Evolutionary conservation across 2,113 vertebrate genomes (phyloP), one percentile per base, ranked within the genome.

Genomic region (Protomyctophum bolini): DNA sequence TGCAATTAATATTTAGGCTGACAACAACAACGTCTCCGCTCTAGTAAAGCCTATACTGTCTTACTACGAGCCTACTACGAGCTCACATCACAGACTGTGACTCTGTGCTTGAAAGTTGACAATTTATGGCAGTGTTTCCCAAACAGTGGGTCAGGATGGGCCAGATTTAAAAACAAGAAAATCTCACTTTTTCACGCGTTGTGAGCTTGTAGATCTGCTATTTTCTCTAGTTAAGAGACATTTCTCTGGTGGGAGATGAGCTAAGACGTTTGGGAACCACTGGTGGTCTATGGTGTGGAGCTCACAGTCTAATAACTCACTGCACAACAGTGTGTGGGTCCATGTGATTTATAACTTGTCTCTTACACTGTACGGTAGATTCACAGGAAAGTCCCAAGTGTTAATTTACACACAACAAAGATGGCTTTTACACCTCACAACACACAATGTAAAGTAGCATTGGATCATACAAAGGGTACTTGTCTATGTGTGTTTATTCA

Each of bases 291-390:
- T 41, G 3, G 3, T 63, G 68, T 68, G 49, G 59, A 66, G 28
- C 73, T 61, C 63, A 86, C 63, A 79, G 59, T 55, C 60, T 11
- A 21, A 73, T 91, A 87, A 90, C 65, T 90, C 89, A 88, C 65
- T 47, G 71, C 64, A 68, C 45, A 91, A 86, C 78, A 69, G 90
- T 91, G 79, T 82, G 21, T 33, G 50, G 57, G 50, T 50, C 55
- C 0, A 5, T 72, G 75, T 74, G 77, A 83, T 82, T 82, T 66
- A 84, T 59, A 29, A 29, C 28, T 10, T 11, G 14, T 51, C 21
- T 51, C 15, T 14, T 28, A 63, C 21, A 21, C 33, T 41, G 33
- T 2, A 41, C 33, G 33, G 33, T 15, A 10, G n/a, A 49, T 21
- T n/a, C 61, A 63, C 14, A 64, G 6, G 33, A 41, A 41, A 41